Evolutionary conservation across 2,113 vertebrate species (phyloP).

Genomic region (Tetrax tetrax): DNA sequence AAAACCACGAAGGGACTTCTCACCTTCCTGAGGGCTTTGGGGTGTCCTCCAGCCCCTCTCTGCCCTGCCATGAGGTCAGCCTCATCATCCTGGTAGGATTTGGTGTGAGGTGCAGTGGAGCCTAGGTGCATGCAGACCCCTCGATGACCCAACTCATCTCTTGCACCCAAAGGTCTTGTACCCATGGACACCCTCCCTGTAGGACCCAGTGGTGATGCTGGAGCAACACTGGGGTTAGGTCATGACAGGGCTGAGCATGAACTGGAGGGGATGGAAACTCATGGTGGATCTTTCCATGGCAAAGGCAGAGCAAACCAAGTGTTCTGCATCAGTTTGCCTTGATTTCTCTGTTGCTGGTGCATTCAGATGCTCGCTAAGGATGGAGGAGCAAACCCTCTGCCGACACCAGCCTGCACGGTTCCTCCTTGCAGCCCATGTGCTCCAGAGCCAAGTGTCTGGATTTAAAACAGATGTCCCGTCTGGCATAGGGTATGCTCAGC

Average conservation of each 20-base stretch:
- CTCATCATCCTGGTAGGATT: background rate
- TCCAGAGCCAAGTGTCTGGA: background rate
- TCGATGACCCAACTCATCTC: accelerated
- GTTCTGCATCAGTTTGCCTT: accelerated
- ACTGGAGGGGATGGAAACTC: background rate
- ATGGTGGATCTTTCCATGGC: background rate
- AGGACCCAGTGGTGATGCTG: accelerated
- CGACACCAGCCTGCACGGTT: accelerated
- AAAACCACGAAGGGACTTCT: background rate
- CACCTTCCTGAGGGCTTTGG: accelerated
- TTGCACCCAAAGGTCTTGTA: accelerated
- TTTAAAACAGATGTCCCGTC: background rate
- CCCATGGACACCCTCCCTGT: background rate
- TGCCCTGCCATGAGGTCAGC: background rate
- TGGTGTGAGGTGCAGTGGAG: background rate
- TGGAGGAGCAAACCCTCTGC: background rate
- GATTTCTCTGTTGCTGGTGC: background rate
- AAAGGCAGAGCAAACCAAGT: background rate
- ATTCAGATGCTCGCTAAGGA: background rate
- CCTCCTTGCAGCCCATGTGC: background rate
- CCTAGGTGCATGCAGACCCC: accelerated
- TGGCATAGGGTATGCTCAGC: background rate
- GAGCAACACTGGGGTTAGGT: background rate
- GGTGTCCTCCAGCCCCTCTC: background rate
- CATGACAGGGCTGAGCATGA: background rate